phyloP scores from a whole-genome alignment of 30 jellyfish, hydroid and myxozoan species.

The Calvadosia cruxmelitensis region DNA sequence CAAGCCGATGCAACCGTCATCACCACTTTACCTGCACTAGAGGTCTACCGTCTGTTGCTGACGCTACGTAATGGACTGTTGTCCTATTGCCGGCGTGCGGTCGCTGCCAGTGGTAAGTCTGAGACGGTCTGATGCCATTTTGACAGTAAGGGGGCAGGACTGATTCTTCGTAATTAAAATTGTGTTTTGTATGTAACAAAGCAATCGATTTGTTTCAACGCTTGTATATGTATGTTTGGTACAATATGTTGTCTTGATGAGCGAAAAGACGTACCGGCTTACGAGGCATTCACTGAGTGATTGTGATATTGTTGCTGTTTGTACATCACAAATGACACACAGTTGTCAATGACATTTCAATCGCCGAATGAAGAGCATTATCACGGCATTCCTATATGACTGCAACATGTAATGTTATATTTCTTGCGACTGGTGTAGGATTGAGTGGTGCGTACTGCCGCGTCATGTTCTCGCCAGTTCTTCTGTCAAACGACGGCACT shows the following conservation, averaged over 20 bases:
- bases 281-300: not conserved
- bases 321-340: not conserved
- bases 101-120: not conserved
- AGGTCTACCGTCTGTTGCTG: not conserved
- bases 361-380: not conserved
- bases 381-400: not conserved
- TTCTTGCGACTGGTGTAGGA: slow-evolving; percentile 27
- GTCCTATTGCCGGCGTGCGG: not conserved
- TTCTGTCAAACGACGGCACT: slow-evolving; percentile 2
- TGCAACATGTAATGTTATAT: not conserved
- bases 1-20: not conserved
- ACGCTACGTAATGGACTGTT: not conserved
- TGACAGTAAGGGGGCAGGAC: too few species aligned
- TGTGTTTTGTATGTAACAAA: too few species aligned
- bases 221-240: too few species aligned
- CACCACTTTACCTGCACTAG: not conserved
- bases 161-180: too few species aligned
- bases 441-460: slow-evolving; percentile 73
- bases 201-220: too few species aligned
- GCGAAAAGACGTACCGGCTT: too few species aligned
- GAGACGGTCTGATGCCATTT: too few species aligned
- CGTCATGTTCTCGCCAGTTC: slow-evolving; percentile 48
- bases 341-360: too few species aligned
- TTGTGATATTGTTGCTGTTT: not conserved
- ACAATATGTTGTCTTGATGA: too few species aligned